Percentiles rank a stretch among this genome's conserved stretches.
Conservation (phyloP, 2,113 vertebrate species). For the Cyprinodon tularosa region DNA sequence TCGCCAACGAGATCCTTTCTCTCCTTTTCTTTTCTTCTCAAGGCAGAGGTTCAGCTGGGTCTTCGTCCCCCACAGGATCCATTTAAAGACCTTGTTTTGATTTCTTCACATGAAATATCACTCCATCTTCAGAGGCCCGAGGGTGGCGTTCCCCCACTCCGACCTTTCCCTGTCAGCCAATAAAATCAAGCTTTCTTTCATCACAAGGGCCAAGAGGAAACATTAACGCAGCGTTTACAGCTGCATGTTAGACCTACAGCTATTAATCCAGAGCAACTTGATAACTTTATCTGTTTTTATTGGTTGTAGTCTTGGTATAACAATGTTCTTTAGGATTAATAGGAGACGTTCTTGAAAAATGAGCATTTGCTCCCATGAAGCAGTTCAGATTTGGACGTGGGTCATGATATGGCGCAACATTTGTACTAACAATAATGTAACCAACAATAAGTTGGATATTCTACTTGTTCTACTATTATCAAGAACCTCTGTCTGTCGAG, state of each 20-base stretch:
- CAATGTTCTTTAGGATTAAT: background rate
- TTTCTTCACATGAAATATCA: constrained; percentile 62
- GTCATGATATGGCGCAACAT: too few species aligned
- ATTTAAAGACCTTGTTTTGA: constrained; percentile 58
- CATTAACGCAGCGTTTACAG: constrained; percentile 43
- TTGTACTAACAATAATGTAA: too few species aligned
- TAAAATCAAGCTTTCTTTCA: constrained; percentile 55
- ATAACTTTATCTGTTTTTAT: background rate
- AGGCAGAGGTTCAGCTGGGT: constrained; percentile 46
- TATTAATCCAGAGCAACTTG: constrained; percentile 12
- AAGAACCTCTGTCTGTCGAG: too few species aligned
- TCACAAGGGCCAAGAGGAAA: constrained; percentile 23
- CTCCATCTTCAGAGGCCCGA: constrained; percentile 48
- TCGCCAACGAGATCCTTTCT: constrained; percentile 17
- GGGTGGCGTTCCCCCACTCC: constrained; percentile 42
- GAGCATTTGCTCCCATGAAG: background rate
- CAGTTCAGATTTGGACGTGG: background rate
- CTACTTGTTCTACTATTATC: too few species aligned
- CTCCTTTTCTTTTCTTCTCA: constrained; percentile 11
- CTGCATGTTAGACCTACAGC: constrained; percentile 31
- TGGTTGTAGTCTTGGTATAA: constrained; percentile 1
- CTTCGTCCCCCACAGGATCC: constrained; percentile 32
- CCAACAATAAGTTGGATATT: too few species aligned
- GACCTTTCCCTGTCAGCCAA: constrained; percentile 68
- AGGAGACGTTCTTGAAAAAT: background rate